Evolutionary conservation across 2,113 vertebrate species (phyloP), one percentile per base, ranked within the genome.

Genomic region (Xiphophorus hellerii): DNA sequence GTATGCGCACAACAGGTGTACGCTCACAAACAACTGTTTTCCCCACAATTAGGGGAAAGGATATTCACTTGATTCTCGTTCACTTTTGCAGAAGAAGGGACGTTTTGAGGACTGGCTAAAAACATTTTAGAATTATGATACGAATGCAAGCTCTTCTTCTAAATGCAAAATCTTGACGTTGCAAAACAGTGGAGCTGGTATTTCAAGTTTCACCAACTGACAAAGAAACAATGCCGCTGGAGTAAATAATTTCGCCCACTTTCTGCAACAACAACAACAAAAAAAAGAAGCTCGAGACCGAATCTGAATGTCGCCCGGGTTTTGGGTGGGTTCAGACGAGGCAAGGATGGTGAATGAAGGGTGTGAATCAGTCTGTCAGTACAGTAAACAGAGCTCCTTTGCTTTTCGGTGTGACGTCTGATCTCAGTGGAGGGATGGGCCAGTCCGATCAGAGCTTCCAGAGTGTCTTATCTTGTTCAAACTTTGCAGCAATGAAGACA

Each of bases 391-490:
- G 61, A 81, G 77, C 69, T 62, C 30, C 71, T 83, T 44, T 74
- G 51, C 73, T 66, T 42, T 72, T 48, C 48, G 20, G 48, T 3
- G 22, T 58, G 22, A 58, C 10, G 51, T 58, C 51, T 58, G 51
- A 58, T 10, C 51, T 22, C 5, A 3, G 22, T 5, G 9, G 0
- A 58, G 51, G 51, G 51, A 58, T n/a, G 51, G 51, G 51, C 51
- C 51, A 8, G 17, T 5, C 42, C 27, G 22, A 61, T 10, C 37
- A 0, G 10, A 69, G n/a, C 42, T 58, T 64, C 44, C 72, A 0
- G 25, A 35, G 54, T 33, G 42, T 81, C 76, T 81, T 90, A 91
- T 87, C 85, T 87, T 83, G 69, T 86, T 87, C 29, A 86, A 86
- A 87, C 87, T 84, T 73, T 77, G 63, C 33, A 66, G 64, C 66